phyloP scores from a whole-genome alignment of 2,113 vertebrate species.

The Sander vitreus region DNA sequence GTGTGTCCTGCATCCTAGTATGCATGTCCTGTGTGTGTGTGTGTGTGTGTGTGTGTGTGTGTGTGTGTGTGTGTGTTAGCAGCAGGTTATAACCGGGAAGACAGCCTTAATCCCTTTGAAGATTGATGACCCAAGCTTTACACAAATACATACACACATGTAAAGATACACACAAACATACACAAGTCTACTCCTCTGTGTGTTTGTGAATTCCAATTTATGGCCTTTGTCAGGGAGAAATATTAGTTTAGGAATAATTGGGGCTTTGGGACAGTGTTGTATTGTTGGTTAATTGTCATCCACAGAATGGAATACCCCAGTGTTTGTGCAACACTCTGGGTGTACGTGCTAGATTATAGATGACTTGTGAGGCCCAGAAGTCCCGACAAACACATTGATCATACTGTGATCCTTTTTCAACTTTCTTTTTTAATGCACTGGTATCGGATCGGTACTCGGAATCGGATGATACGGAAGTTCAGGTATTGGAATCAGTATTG shows the following conservation, averaged over 20 bases:
- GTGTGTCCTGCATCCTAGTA: neutral
- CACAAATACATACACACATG: slow-evolving; percentile 26
- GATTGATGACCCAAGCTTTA: slow-evolving; percentile 60
- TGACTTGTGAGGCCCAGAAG: neutral
- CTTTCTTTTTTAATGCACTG: too few relatives aligned
- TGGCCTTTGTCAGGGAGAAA: slow-evolving; percentile 52
- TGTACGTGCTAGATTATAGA: neutral
- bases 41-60: slow-evolving; percentile 15
- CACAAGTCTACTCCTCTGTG: neutral
- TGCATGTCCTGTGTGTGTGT: neutral
- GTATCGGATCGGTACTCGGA: too few relatives aligned
- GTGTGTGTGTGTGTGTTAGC: neutral
- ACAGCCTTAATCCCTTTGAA: slow-evolving; percentile 61
- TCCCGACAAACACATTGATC: too few relatives aligned
- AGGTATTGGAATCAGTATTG: too few relatives aligned
- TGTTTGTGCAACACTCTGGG: slow-evolving; percentile 11
- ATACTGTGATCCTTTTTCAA: too few relatives aligned
- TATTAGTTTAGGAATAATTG: slow-evolving; percentile 64
- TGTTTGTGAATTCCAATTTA: slow-evolving; percentile 36
- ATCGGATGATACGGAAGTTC: too few relatives aligned
- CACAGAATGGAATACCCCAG: slow-evolving; percentile 13
- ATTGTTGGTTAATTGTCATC: slow-evolving; percentile 49
- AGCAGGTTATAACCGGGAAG: slow-evolving; percentile 44
- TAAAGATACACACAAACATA: neutral
- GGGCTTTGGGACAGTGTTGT: slow-evolving; percentile 47